Evolutionary conservation across 53 echinoderm and acorn worm species (phyloP), one percentile per base, ranked within the genome.

Genomic region (Crossaster papposus): DNA sequence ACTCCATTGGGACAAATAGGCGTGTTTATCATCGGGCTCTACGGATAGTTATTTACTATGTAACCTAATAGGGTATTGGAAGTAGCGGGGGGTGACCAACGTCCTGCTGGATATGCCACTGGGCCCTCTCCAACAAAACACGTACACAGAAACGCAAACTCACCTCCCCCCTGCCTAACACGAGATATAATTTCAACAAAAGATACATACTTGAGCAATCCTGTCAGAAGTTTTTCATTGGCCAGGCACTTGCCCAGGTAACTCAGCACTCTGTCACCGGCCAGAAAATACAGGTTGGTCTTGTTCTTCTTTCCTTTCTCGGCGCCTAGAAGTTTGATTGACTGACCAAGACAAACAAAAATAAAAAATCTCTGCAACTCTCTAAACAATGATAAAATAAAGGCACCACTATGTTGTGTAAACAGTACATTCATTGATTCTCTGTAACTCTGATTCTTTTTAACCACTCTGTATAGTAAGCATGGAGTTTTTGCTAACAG

Each of bases 231-330:
- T 77, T 94, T 97, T 84, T 97, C 98, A 65, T 91, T 94, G 30
- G 81, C 75, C 14, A 94, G 91, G 74, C 93, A 85, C 72, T 90
- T 90, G 30, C 93, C 94, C 2, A 96, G 90, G 89, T 97, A 97
- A 20, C 79, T 87, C 23, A 97, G 92, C 62, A 97, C 92, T 74
- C 98, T 94, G 80, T 91, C 63, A n/a, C 98, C 98, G 51, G 96
- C 94, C 64, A 96, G 53, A 72, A 88, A 97, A 80, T 89, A 92
- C 38, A 96, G 73, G 79, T 97, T 96, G 82, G 92, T 94, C 51
- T 96, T 96, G 65, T 92, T 93, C 84, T 97, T 97, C 89, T 96
- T 95, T 7, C 94, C 97, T 77, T 95, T 97, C 79, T 95, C 95
- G 28, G 93, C 89, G 52, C 91, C 85, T 14, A 96, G 93, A 14